phyloP scores from a whole-genome alignment of 2,113 vertebrate genomes.

The Phocoena phocoena region DNA sequence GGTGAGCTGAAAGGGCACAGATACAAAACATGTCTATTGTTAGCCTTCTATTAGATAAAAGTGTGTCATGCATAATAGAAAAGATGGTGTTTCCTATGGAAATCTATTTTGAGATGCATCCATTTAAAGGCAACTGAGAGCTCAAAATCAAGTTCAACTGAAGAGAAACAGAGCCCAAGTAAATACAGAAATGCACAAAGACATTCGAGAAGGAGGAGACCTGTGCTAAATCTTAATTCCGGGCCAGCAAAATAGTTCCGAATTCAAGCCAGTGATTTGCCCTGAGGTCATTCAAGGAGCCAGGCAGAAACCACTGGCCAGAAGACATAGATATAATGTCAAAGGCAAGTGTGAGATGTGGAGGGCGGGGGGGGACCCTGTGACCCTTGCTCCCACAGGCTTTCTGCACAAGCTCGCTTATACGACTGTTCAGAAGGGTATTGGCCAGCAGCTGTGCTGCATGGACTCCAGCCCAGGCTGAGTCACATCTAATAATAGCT shows the following conservation, averaged over 20 bases:
- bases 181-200: background rate
- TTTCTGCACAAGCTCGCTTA: background rate
- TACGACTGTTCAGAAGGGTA: background rate
- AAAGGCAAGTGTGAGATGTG: background rate
- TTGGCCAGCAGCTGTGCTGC: background rate
- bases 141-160: conserved; percentile 2
- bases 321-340: background rate
- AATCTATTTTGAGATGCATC: conserved; percentile 17
- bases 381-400: no score
- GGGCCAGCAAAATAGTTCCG: background rate
- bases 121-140: conserved; percentile 18
- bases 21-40: background rate
- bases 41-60: background rate
- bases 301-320: background rate
- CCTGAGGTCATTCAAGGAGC: background rate
- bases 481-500: background rate
- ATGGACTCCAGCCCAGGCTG: background rate
- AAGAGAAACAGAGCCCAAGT: background rate
- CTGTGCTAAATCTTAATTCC: background rate
- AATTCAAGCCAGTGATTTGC: background rate
- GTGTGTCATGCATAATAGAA: background rate
- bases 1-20: conserved; percentile 24
- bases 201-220: background rate
- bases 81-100: conserved; percentile 17
- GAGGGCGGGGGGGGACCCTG: background rate